Evolutionary conservation across 2,797 vertebrate genomes (phyloP).

Genomic region (Melanotaenia maccullochi): DNA sequence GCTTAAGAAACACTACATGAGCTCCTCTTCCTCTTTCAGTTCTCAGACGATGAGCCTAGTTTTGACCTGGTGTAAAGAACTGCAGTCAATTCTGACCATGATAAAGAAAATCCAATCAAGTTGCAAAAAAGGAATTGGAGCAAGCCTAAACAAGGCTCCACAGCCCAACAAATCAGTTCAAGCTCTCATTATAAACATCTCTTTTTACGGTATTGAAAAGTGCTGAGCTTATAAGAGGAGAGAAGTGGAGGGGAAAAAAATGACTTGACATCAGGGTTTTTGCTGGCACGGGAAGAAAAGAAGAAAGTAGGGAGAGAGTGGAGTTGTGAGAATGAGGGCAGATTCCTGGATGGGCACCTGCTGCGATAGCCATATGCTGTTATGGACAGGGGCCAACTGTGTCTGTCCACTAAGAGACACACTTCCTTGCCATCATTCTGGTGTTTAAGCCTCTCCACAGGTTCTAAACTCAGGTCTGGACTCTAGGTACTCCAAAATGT

Average conservation of each 20-base stretch:
- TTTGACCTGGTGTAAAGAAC: slow-evolving; percentile 56
- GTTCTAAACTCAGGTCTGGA: neutral
- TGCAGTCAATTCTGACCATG: slow-evolving; percentile 48
- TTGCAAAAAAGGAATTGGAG: slow-evolving; percentile 33
- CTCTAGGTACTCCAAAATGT: neutral
- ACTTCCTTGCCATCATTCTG: slow-evolving; percentile 7
- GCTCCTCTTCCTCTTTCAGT: slow-evolving; percentile 28
- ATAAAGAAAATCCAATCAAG: slow-evolving; percentile 62
- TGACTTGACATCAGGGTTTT: slow-evolving; percentile 37
- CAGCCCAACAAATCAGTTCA: slow-evolving; percentile 59
- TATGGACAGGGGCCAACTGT: slow-evolving; percentile 55
- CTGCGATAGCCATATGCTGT: slow-evolving; percentile 49
- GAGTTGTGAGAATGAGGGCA: slow-evolving; percentile 60
- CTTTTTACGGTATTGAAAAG: slow-evolving; percentile 80
- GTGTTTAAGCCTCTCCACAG: neutral
- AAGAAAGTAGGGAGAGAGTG: slow-evolving; percentile 23
- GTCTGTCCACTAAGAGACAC: slow-evolving; percentile 35
- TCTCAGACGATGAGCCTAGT: slow-evolving; percentile 58
- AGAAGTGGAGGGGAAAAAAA: slow-evolving; percentile 40
- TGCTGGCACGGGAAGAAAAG: slow-evolving; percentile 68
- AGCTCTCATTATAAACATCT: slow-evolving; percentile 75
- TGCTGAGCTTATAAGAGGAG: slow-evolving; percentile 64
- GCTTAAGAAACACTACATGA: slow-evolving; percentile 55
- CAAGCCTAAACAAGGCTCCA: slow-evolving; percentile 67
- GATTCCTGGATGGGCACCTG: slow-evolving; percentile 77